Conservation (phyloP, 2,113 vertebrate genomes). For the Lepisosteus oculatus region DNA sequence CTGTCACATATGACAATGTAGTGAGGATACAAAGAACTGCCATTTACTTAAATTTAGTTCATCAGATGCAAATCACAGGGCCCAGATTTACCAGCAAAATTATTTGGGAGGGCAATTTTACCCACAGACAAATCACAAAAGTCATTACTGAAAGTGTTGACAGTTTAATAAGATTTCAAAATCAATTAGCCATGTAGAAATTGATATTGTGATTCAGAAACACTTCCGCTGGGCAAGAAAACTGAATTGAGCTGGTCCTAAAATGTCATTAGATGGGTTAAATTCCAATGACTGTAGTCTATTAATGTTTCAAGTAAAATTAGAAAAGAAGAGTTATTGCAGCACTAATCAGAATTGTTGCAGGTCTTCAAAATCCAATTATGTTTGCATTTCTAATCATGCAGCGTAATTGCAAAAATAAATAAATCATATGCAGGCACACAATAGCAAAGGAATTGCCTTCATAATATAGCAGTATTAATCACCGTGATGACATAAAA, state of each 20-base stretch:
- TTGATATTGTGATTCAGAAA: slow-evolving; percentile 31
- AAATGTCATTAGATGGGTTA: slow-evolving; percentile 36
- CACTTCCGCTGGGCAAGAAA: slow-evolving; percentile 1
- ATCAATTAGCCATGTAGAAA: slow-evolving; percentile 58
- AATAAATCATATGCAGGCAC: slow-evolving; percentile 86
- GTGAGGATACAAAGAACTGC: not conserved
- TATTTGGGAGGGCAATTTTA: not conserved
- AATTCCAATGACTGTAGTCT: slow-evolving; percentile 24
- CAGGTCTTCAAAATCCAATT: slow-evolving; percentile 82
- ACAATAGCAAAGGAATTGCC: slow-evolving; percentile 77
- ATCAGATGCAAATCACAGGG: not conserved
- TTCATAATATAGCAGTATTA: slow-evolving; percentile 61
- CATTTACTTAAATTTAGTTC: not conserved
- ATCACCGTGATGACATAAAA: slow-evolving; percentile 60
- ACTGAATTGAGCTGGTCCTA: slow-evolving; percentile 17
- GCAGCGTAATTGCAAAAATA: slow-evolving; percentile 87
- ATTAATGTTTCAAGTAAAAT: slow-evolving; percentile 60
- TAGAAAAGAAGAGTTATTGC: slow-evolving; percentile 72
- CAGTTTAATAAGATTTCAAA: slow-evolving; percentile 57
- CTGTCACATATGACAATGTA: not conserved
- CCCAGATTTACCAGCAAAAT: not conserved
- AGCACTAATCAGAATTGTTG: slow-evolving; percentile 76
- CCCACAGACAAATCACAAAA: slow-evolving; percentile 40
- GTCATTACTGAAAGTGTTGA: slow-evolving; percentile 41
- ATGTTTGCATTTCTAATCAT: slow-evolving; percentile 92